Base-by-base conservation (phyloP, 2,797 vertebrate genomes). In the Poeciliopsis gracilis region DNA sequence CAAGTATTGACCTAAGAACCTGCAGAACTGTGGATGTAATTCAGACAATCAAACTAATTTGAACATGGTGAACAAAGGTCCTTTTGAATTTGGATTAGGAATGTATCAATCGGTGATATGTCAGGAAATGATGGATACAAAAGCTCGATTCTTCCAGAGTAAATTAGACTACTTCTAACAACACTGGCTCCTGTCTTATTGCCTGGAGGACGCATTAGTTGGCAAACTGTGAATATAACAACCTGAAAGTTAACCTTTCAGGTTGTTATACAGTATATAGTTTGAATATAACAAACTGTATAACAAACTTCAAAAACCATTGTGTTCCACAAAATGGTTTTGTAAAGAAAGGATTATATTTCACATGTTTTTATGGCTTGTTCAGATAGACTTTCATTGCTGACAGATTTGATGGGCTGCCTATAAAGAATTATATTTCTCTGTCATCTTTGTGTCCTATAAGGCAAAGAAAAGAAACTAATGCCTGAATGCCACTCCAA, bases 321-420 rank as follows among this genome's bases (percentile, higher is more conserved):
- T 93, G 85, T 93, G 41, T 84, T 47, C 51, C 90, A 91, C 89
- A 87, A 87, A 78, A 91, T 89, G 90, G 90, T 88, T 93, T 91
- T 89, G 88, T 90, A 67, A 67, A 79, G 53, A 61, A 79, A 81
- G 86, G 85, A 92, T 93, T 88, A 82, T 85, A 90, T 93, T 90
- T 90, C 88, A 86, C 41, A 85, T 41, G 74, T 87, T 38, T 90
- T 93, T 93, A 93, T 93, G 91, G 89, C 84, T 80, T 77, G 85
- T 81, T 92, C 82, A 91, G 78, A 71, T 77, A 78, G 82, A 88
- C 85, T 75, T 82, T 82, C 71, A n/a, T 71, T 77, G 77, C 66
- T 86, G 78, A 82, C 82, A 66, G 78, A 71, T 77, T 80, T 87
- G 83, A 85, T 85, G 86, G 5, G 20, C 45, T 49, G 30, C 41